Evolutionary conservation across 2,888 invertebrate genomes (phyloP).

Genomic region (Caradrina kadenii): DNA sequence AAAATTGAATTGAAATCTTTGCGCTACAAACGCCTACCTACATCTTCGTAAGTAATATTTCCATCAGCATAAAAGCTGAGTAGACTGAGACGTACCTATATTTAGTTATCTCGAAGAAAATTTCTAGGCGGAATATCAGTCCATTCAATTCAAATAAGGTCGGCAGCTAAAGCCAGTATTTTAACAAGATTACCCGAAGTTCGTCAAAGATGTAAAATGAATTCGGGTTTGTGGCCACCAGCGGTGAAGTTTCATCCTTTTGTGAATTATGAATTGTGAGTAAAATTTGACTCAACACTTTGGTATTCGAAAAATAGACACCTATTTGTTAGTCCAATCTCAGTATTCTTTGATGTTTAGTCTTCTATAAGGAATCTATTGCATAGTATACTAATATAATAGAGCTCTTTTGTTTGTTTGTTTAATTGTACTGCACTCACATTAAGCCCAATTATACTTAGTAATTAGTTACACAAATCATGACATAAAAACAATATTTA

Average conservation of each 20-base stretch:
- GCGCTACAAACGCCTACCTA: background rate
- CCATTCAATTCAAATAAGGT: conserved; percentile 35
- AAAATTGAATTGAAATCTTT: background rate
- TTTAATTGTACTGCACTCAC: no score
- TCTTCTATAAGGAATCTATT: no score
- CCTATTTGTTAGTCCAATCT: conserved; percentile 9
- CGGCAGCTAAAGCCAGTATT: conserved; percentile 38
- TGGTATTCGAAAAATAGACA: conserved; percentile 23
- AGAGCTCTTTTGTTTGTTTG: no score
- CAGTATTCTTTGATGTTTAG: background rate
- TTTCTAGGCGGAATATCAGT: conserved; percentile 18
- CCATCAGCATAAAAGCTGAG: conserved; percentile 23
- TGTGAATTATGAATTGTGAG: conserved; percentile 54
- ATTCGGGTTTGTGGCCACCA: conserved; percentile 48
- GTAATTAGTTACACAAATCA: no score
- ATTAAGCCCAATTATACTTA: no score
- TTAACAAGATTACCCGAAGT: conserved; percentile 56
- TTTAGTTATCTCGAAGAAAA: background rate
- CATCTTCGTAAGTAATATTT: conserved; percentile 20
- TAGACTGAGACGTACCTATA: conserved; percentile 15
- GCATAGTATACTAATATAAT: no score
- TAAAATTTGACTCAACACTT: conserved; percentile 31
- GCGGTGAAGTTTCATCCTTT: conserved; percentile 52
- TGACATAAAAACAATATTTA: no score
- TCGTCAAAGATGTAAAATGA: conserved; percentile 62